phyloP scores from a whole-genome alignment of 2,113 vertebrate species.

The Camelus dromedarius region DNA sequence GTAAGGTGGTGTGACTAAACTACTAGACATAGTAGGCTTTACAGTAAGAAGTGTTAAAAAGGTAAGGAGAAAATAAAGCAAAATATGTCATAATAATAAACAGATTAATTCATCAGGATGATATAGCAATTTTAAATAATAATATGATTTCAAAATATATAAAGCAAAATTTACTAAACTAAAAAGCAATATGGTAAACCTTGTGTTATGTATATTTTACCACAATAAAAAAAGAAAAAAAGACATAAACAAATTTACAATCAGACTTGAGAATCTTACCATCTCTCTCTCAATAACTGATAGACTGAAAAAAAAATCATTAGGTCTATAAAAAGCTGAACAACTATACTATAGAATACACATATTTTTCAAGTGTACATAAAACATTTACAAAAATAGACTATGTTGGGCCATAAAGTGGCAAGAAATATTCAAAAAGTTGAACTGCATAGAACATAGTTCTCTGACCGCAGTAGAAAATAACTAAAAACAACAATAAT shows the following conservation, averaged over 20 bases:
- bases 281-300: neutral
- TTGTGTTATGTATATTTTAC: neutral
- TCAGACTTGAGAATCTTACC: neutral
- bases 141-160: neutral
- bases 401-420: neutral
- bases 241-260: neutral
- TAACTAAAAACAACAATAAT: neutral
- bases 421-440: neutral
- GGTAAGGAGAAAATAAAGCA: neutral
- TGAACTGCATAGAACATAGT: neutral
- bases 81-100: neutral
- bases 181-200: neutral
- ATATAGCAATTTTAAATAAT: neutral
- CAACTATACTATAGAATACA: neutral
- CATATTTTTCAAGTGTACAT: neutral
- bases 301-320: neutral
- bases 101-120: neutral
- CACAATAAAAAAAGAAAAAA: neutral
- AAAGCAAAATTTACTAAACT: conserved; percentile 22
- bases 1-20: neutral
- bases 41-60: neutral
- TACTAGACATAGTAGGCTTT: neutral
- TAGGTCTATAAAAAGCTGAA: neutral
- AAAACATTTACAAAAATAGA: conserved; percentile 10
- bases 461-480: neutral